Evolutionary conservation across 1,140 invertebrate genomes (phyloP).

Genomic region (Trissolcus basalis): DNA sequence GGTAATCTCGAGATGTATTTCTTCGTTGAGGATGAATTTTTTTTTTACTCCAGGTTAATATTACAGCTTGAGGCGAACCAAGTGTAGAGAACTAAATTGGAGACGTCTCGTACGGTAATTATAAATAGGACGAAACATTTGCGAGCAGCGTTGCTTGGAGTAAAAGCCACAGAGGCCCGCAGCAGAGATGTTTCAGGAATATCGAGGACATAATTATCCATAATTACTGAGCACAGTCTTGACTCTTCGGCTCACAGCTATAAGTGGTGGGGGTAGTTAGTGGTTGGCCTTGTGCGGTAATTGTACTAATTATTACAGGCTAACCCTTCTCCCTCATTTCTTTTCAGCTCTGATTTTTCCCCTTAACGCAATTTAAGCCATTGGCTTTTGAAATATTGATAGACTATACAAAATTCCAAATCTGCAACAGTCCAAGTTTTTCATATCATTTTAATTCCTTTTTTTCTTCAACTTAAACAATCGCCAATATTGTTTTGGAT

Average conservation of each 20-base stretch:
- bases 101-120: slow-evolving; percentile 57
- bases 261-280: slow-evolving; percentile 62
- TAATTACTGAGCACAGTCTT: slow-evolving; percentile 73
- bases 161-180: slow-evolving; percentile 52
- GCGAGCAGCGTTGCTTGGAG: slow-evolving; percentile 38
- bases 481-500: no score
- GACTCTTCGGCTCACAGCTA: slow-evolving; percentile 65
- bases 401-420: neutral
- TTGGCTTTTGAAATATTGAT: slow-evolving; percentile 28
- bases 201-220: slow-evolving; percentile 75
- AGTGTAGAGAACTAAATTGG: slow-evolving; percentile 46
- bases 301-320: slow-evolving; percentile 75
- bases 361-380: slow-evolving; percentile 18
- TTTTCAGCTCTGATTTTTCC: slow-evolving; percentile 10
- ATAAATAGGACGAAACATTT: slow-evolving; percentile 61
- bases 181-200: slow-evolving; percentile 73
- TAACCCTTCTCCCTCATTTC: slow-evolving; percentile 45
- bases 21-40: slow-evolving; percentile 45
- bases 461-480: no score
- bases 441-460: no score
- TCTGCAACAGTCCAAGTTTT: no score
- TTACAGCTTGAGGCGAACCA: slow-evolving; percentile 39
- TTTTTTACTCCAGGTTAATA: slow-evolving; percentile 22
- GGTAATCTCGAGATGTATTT: slow-evolving; percentile 45
- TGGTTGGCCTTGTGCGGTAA: slow-evolving; percentile 74